Evolutionary conservation across 2,113 vertebrate species (phyloP).

Genomic region (Australoheros scitulus): DNA sequence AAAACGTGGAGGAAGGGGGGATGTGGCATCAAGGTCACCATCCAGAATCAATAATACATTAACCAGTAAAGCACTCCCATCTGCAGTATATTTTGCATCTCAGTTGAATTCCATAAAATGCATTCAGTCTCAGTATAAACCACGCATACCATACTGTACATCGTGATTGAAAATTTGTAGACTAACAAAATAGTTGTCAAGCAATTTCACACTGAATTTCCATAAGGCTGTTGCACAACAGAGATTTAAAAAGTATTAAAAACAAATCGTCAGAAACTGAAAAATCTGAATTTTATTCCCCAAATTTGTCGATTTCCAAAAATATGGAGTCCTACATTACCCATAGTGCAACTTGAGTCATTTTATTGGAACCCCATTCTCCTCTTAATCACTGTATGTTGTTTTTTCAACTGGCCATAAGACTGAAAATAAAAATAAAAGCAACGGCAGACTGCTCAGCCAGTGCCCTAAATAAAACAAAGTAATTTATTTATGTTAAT

Average conservation of each 20-base stretch:
- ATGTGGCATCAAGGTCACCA: background rate
- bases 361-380: background rate
- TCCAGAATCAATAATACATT: background rate
- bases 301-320: too few relatives aligned
- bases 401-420: background rate
- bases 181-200: too few relatives aligned
- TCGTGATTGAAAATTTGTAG: too few relatives aligned
- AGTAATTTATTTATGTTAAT: slow-evolving; percentile 1
- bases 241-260: too few relatives aligned
- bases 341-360: background rate
- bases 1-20: background rate
- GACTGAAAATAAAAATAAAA: background rate
- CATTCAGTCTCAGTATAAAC: background rate
- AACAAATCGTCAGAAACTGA: too few relatives aligned
- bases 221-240: too few relatives aligned
- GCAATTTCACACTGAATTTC: too few relatives aligned
- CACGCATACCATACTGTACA: too few relatives aligned
- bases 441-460: background rate
- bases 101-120: background rate
- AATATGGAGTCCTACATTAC: background rate
- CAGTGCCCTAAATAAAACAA: background rate
- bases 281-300: too few relatives aligned
- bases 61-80: background rate
- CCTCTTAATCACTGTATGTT: background rate
- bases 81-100: background rate